Percentiles rank a stretch among this genome's conserved stretches.
Conservation (phyloP, 2,797 vertebrate species). For the Pipistrellus pipistrellus region DNA sequence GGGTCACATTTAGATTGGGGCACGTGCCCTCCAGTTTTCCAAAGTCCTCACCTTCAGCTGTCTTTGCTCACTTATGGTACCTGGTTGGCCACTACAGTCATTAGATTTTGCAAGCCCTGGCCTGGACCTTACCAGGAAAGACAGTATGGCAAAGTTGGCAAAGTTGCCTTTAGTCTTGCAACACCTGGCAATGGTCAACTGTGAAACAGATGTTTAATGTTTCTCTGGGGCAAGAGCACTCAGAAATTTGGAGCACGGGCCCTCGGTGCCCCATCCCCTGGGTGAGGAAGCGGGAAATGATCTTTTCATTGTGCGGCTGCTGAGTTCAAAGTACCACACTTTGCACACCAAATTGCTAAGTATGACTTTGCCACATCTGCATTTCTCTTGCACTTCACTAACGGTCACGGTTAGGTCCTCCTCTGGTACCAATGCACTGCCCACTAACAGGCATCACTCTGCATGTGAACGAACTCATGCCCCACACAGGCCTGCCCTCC, state of each 20-base stretch:
- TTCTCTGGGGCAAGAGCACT: background rate
- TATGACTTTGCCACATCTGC: background rate
- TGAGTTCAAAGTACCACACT: background rate
- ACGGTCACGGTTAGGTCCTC: background rate
- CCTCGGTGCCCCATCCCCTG: background rate
- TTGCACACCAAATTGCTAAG: background rate
- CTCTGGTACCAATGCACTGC: background rate
- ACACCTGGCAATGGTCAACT: background rate
- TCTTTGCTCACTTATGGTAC: background rate
- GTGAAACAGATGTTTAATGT: background rate
- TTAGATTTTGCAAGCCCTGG: background rate
- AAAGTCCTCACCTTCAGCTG: background rate
- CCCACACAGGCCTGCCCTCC: background rate
- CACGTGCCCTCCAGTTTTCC: background rate
- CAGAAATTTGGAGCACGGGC: background rate
- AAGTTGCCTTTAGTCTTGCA: background rate
- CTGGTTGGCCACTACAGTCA: background rate
- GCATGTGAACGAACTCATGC: background rate
- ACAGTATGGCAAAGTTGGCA: background rate
- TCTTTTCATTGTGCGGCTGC: background rate
- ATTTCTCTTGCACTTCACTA: background rate
- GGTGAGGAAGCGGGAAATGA: background rate
- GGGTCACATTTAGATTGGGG: background rate
- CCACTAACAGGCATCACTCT: background rate
- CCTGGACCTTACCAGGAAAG: background rate